Evolutionary conservation across 2,797 vertebrate genomes (phyloP).

Genomic region (Podargus strigoides): DNA sequence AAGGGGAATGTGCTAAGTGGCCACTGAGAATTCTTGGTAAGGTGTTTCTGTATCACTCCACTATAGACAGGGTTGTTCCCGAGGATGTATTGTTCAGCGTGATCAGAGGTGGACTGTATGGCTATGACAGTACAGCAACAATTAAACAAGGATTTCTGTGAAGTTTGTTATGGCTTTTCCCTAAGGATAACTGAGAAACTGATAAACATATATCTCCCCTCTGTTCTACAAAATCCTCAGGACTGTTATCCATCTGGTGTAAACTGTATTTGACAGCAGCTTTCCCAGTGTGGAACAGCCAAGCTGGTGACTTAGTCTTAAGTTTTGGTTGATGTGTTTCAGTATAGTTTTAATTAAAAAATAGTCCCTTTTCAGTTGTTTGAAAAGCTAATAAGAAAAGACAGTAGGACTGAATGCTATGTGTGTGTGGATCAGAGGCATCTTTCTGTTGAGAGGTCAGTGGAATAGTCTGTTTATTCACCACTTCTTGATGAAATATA

Average conservation of each 20-base stretch:
- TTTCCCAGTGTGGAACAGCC: neutral
- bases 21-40: neutral
- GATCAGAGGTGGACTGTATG: neutral
- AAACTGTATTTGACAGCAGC: neutral
- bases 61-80: neutral
- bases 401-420: neutral
- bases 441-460: neutral
- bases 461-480: neutral
- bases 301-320: neutral
- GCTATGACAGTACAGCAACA: neutral
- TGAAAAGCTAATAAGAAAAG: neutral
- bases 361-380: neutral
- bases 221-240: neutral
- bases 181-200: neutral
- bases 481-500: neutral
- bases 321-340: neutral
- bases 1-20: slow-evolving; percentile 1
- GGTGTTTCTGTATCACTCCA: neutral
- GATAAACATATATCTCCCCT: neutral
- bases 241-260: neutral
- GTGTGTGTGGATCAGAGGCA: neutral
- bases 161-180: neutral
- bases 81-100: neutral
- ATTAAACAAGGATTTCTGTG: neutral
- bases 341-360: neutral